phyloP scores from a whole-genome alignment of 2,797 vertebrate species.

The Zenarchopterus dispar region DNA sequence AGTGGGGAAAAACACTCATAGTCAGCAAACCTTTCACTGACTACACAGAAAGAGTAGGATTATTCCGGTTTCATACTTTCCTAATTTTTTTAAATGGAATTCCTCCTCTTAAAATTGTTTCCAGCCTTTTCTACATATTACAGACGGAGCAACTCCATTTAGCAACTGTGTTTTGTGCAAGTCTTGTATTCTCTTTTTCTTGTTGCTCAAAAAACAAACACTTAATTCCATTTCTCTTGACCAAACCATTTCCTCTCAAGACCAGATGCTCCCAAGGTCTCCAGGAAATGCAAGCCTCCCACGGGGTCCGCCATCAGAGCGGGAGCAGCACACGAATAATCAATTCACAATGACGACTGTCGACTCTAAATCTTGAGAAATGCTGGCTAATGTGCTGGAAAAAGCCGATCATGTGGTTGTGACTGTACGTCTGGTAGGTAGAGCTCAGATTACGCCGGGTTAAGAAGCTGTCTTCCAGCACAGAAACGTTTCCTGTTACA shows the following conservation, averaged over 20 bases:
- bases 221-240: slow-evolving; percentile 31
- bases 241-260: slow-evolving; percentile 47
- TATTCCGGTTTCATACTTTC: neutral
- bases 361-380: slow-evolving; percentile 17
- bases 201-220: neutral
- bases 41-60: neutral
- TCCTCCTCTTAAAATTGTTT: no score
- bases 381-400: neutral
- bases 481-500: slow-evolving; percentile 33
- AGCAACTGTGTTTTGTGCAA: neutral
- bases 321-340: slow-evolving; percentile 50
- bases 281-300: slow-evolving; percentile 67
- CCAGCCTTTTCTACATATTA: no score
- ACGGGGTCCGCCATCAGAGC: slow-evolving; percentile 36
- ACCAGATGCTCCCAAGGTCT: slow-evolving; percentile 60
- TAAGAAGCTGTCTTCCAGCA: neutral
- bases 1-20: slow-evolving; percentile 48
- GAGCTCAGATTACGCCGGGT: neutral
- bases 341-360: slow-evolving; percentile 23
- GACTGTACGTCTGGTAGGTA: neutral
- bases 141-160: no score
- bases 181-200: neutral
- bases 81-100: neutral
- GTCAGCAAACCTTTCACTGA: slow-evolving; percentile 15
- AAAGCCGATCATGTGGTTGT: neutral